These are phyloP conservation scores for Jaculus jaculus DNA, from an alignment of 2,113 vertebrate genomes.

Conservation along the genomic window DNA sequence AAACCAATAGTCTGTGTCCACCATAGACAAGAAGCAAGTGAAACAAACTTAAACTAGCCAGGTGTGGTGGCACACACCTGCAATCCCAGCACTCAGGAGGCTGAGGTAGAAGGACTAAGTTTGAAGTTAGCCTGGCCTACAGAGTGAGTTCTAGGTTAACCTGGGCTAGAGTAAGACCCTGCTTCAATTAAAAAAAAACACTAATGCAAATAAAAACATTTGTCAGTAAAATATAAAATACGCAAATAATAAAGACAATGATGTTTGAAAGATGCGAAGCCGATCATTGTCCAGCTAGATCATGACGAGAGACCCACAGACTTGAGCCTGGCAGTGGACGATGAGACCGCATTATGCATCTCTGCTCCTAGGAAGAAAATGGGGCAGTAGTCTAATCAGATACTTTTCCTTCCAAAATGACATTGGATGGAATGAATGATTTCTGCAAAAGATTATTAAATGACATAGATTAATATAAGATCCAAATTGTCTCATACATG, in stretches of 20 bases:
- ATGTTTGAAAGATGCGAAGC: not conserved
- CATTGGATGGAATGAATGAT: not conserved
- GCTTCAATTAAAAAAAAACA: not conserved
- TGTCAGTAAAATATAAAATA: not conserved
- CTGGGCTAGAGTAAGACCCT: no score
- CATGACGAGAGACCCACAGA: rapidly evolving
- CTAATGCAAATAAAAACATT: not conserved
- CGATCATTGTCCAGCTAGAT: not conserved
- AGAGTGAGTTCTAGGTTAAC: no score
- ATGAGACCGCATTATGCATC: not conserved
- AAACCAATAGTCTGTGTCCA: not conserved
- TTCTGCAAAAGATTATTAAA: not conserved
- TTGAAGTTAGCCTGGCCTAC: no score
- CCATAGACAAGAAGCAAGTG: not conserved
- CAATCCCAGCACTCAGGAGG: no score
- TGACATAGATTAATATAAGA: not conserved
- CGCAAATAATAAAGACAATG: not conserved
- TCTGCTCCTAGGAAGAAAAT: not conserved
- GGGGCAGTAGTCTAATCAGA: no score
- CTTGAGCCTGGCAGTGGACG: rapidly evolving
- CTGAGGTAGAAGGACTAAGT: no score
- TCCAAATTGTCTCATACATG: not conserved
- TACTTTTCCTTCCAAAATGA: not conserved
- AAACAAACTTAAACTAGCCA: no score
- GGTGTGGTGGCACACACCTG: no score